phyloP scores from a whole-genome alignment of 2,888 invertebrate genomes.

The Lasius fuliginosus region DNA sequence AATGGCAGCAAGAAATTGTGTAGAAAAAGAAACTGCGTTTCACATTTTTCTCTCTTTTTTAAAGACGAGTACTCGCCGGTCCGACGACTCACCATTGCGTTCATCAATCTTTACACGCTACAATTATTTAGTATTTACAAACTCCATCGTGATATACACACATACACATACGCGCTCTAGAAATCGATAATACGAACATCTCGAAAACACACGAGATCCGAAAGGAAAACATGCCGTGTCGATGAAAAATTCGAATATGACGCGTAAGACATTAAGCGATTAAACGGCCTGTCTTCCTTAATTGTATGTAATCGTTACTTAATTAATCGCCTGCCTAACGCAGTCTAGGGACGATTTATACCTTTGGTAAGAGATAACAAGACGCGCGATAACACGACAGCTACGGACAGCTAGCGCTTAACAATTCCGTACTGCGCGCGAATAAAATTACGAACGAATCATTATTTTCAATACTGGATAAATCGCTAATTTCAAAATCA shows the following conservation, averaged over 20 bases:
- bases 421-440: conserved; percentile 16
- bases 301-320: conserved; percentile 27
- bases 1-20: background rate
- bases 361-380: conserved; percentile 62
- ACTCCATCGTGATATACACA: background rate
- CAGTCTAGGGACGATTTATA: conserved; percentile 57
- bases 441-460: conserved; percentile 25
- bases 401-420: conserved; percentile 20
- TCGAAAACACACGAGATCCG: conserved; percentile 22
- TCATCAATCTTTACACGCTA: conserved; percentile 17
- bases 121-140: conserved; percentile 45
- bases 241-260: conserved; percentile 32
- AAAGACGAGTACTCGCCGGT: background rate
- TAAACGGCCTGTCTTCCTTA: conserved; percentile 23
- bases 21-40: conserved; percentile 7
- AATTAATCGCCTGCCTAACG: conserved; percentile 51
- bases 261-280: conserved; percentile 36
- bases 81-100: conserved; percentile 11
- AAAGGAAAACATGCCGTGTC: conserved; percentile 16
- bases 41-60: background rate
- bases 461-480: conserved; percentile 27
- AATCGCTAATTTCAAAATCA: conserved; percentile 39
- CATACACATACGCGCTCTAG: conserved; percentile 30
- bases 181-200: conserved; percentile 50
- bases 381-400: conserved; percentile 33